phyloP scores from a whole-genome alignment of 2,113 vertebrate species.

The Microtus ochrogaster region DNA sequence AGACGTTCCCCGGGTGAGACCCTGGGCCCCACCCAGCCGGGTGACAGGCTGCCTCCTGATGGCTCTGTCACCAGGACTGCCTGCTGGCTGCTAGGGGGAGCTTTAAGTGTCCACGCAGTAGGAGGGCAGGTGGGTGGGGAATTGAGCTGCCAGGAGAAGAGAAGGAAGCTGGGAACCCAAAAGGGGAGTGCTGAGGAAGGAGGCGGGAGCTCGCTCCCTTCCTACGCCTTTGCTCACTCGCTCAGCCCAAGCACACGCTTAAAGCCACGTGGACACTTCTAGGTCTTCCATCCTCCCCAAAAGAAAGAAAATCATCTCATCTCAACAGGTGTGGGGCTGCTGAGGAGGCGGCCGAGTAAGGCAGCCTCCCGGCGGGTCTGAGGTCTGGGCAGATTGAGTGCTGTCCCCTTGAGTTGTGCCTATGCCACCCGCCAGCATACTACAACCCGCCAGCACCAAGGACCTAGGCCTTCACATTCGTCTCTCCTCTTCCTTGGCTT shows the following conservation, averaged over 20 bases:
- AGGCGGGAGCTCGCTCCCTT: neutral
- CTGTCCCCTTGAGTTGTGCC: neutral
- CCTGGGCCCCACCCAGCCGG: neutral
- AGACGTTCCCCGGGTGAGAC: neutral
- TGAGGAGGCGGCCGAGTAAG: neutral
- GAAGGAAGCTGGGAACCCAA: conserved; percentile 74
- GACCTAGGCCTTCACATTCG: neutral
- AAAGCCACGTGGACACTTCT: conserved; percentile 46
- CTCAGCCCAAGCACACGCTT: neutral
- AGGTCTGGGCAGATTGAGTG: neutral
- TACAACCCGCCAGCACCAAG: neutral
- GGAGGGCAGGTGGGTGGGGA: conserved; percentile 84
- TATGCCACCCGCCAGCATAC: no score
- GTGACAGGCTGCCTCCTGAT: conserved; percentile 4
- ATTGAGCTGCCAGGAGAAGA: conserved; percentile 70
- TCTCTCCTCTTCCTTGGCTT: neutral
- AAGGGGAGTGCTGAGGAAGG: neutral
- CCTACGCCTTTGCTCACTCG: conserved; percentile 12
- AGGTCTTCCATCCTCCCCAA: neutral
- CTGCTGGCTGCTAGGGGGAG: conserved; percentile 73
- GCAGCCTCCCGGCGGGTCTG: neutral
- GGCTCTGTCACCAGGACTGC: conserved; percentile 58
- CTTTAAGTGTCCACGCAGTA: conserved; percentile 82
- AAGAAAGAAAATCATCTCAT: neutral
- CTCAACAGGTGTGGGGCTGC: neutral